Conservation (phyloP, 2,888 invertebrate species). For the Campoplex nolae region DNA sequence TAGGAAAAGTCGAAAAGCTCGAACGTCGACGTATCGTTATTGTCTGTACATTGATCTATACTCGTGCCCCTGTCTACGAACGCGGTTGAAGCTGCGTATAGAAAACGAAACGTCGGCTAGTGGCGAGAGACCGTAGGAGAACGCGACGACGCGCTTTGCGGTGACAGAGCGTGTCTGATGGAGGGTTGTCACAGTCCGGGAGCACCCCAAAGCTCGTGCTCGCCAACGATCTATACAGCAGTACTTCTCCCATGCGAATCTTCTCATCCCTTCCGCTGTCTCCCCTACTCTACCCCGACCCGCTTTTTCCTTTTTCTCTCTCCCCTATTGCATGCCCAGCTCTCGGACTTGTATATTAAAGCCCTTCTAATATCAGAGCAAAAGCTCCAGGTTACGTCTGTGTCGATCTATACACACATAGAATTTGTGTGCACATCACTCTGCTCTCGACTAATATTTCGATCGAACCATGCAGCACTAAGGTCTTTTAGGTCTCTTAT, state of each 20-base stretch:
- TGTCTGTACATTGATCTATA: constrained; percentile 3
- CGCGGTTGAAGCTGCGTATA: constrained; percentile 9
- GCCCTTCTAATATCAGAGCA: constrained; percentile 82
- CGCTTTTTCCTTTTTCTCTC: constrained; percentile 29
- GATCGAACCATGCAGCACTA: constrained; percentile 43
- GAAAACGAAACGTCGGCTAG: constrained; percentile 58
- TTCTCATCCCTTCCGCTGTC: constrained; percentile 37
- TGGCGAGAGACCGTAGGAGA: constrained; percentile 58
- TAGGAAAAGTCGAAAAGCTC: constrained; percentile 64
- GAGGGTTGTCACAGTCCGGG: constrained; percentile 83
- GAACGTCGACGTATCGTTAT: constrained; percentile 54
- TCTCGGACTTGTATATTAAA: constrained; percentile 81
- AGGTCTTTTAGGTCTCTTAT: constrained; percentile 30
- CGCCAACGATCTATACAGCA: constrained; percentile 55
- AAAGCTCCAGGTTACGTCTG: constrained; percentile 73
- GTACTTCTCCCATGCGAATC: constrained; percentile 46
- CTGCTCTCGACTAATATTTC: constrained; percentile 47
- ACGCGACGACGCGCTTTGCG: constrained; percentile 74
- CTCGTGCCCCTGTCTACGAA: background rate
- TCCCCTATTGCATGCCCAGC: constrained; percentile 49
- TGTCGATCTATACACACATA: constrained; percentile 21
- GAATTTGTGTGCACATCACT: constrained; percentile 52
- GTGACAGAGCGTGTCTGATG: constrained; percentile 84
- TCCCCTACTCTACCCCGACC: constrained; percentile 22
- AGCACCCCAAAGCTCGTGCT: constrained; percentile 75